These are phyloP conservation scores for Enteromius radiatus DNA, from an alignment of 2,797 vertebrate genomes.

Conservation along the genomic window DNA sequence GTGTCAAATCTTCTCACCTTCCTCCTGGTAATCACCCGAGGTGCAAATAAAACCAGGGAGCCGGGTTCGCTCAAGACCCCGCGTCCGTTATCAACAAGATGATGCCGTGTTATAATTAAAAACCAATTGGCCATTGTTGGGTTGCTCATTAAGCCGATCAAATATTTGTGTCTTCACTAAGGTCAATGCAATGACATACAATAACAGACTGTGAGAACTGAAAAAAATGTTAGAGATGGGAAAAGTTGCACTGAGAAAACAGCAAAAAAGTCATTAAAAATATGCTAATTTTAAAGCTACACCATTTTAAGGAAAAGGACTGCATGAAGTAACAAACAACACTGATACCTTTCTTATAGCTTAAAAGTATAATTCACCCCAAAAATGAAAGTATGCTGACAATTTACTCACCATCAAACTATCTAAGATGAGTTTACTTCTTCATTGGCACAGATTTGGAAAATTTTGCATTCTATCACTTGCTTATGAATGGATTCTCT, in stretches of 20 bases:
- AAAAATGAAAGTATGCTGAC: not conserved
- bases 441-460: not conserved
- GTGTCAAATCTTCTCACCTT: conserved; percentile 96
- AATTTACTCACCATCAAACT: not conserved
- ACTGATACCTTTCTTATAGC: not conserved
- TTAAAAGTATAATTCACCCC: not conserved
- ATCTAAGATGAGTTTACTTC: not conserved
- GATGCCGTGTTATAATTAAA: conserved; percentile 71
- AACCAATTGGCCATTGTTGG: conserved; percentile 67
- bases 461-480: not conserved
- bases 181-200: conserved; percentile 69
- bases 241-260: conserved; percentile 31
- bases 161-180: conserved; percentile 71
- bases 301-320: not conserved
- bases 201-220: conserved; percentile 19
- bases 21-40: conserved; percentile 89
- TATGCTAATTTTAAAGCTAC: not conserved
- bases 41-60: conserved; percentile 83
- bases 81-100: conserved; percentile 73
- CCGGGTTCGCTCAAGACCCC: conserved; percentile 57
- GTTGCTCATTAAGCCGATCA: conserved; percentile 74
- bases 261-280: not conserved
- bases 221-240: conserved; percentile 13
- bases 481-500: not conserved
- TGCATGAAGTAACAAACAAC: not conserved